Evolutionary conservation across 2,113 vertebrate species (phyloP).

Genomic region (Epinephelus lanceolatus): DNA sequence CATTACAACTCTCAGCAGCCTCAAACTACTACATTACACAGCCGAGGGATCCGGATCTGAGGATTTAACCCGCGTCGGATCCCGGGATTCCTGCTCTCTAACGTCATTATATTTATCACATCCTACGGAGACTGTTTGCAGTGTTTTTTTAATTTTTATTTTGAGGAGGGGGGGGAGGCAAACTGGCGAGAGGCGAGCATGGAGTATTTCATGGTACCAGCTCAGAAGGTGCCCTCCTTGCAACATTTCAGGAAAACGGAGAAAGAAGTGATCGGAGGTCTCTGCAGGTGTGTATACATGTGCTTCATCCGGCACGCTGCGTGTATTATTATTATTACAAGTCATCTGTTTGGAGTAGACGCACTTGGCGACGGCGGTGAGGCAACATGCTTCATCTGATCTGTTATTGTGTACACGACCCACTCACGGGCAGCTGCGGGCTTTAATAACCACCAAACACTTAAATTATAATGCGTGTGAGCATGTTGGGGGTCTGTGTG

Average conservation of each 20-base stretch:
- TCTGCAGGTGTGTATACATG: conserved; percentile 92
- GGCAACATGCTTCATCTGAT: conserved; percentile 80
- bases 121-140: conserved; percentile 42
- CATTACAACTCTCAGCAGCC: conserved; percentile 85
- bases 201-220: conserved; percentile 98
- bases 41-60: conserved; percentile 33
- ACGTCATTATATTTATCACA: conserved; percentile 41
- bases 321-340: conserved; percentile 23
- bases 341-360: conserved; percentile 54
- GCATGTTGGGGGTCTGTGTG: background rate
- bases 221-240: conserved; percentile 96
- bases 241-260: conserved; percentile 98
- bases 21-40: conserved; percentile 75
- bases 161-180: conserved; percentile 37
- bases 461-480: background rate
- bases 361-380: conserved; percentile 68
- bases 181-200: conserved; percentile 88
- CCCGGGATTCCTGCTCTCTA: conserved; percentile 34
- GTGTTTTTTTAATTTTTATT: conserved; percentile 15
- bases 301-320: conserved; percentile 12
- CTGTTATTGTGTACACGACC: conserved; percentile 84
- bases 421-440: conserved; percentile 64
- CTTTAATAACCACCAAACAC: conserved; percentile 31
- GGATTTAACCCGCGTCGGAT: conserved; percentile 59
- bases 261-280: conserved; percentile 97